phyloP scores from a whole-genome alignment of 2,888 invertebrate genomes.

The Heliconius cydno region DNA sequence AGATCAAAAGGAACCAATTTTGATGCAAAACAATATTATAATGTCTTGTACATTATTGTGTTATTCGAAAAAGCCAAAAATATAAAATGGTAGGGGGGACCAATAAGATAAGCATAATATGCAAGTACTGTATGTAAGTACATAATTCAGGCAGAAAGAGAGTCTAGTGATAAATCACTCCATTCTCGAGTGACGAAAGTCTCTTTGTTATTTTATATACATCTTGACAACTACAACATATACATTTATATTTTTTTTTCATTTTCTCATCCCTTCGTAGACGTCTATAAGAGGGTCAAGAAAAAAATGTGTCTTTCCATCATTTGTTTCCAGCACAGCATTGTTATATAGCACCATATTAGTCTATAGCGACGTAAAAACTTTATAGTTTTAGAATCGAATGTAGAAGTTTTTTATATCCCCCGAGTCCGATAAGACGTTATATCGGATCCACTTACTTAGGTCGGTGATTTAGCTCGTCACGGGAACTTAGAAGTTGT shows the following conservation, averaged over 20 bases:
- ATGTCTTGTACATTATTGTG: neutral
- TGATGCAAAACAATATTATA: conserved; percentile 23
- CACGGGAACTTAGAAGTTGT: conserved; percentile 21
- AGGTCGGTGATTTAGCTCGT: conserved; percentile 32
- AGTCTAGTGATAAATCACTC: no score
- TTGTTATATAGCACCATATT: neutral
- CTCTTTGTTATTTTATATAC: no score
- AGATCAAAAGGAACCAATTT: conserved; percentile 46
- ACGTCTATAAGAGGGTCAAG: neutral
- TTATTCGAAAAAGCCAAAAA: neutral
- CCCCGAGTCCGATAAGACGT: conserved; percentile 25
- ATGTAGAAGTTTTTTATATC: conserved; percentile 18
- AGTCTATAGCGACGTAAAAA: conserved; percentile 1
- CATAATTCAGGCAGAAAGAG: no score
- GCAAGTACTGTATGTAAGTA: no score
- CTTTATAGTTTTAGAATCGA: conserved; percentile 23
- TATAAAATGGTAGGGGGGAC: neutral
- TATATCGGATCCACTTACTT: conserved; percentile 32
- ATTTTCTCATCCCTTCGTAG: no score
- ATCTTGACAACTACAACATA: no score
- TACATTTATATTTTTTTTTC: no score
- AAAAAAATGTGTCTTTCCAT: neutral
- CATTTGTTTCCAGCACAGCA: neutral
- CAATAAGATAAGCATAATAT: neutral
- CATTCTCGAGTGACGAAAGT: no score